These are phyloP conservation scores for Microcebus griseorufus DNA, from an alignment of 2,113 vertebrate genomes.

Conservation along the genomic window DNA sequence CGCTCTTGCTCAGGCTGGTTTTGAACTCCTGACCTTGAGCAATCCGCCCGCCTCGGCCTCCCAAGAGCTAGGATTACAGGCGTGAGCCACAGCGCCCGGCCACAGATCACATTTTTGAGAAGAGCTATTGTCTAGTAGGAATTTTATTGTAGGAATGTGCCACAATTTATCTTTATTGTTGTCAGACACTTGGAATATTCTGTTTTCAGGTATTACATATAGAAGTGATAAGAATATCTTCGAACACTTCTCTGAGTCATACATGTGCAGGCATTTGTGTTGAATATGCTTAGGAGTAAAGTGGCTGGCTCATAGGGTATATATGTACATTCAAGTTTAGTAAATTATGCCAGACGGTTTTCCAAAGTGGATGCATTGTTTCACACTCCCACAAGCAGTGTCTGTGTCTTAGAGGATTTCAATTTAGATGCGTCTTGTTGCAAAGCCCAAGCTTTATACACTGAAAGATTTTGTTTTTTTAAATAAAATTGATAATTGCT, in stretches of 20 bases:
- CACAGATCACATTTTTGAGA: neutral
- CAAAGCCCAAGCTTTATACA: neutral
- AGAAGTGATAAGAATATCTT: neutral
- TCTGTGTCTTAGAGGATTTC: neutral
- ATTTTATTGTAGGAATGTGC: neutral
- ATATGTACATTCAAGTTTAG: neutral
- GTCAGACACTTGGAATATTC: neutral
- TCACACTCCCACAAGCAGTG: neutral
- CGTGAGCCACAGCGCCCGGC: too few species aligned
- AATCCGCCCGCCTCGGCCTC: too few species aligned
- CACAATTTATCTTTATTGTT: neutral
- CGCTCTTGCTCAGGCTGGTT: too few species aligned
- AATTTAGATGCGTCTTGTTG: neutral
- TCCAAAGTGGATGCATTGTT: neutral
- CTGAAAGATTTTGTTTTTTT: neutral
- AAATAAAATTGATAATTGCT: neutral
- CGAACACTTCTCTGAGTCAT: neutral
- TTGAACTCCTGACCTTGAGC: too few species aligned
- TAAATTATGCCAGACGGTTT: neutral
- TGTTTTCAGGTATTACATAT: neutral
- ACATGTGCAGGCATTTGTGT: neutral
- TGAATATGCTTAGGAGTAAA: neutral
- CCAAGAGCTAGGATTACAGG: too few species aligned
- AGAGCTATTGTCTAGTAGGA: neutral
- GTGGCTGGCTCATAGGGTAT: neutral